Evolutionary conservation across 2,113 vertebrate genomes (phyloP).

Genomic region (human (Homo sapiens)): GRCh38 chr4:71632501-71633000

Average conservation of each 20-base stretch:
- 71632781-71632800: neutral
- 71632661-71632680: neutral
- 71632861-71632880: neutral
- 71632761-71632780: neutral
- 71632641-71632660: neutral
- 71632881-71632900: neutral
- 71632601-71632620: neutral
- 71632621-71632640: neutral
- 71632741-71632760: neutral
- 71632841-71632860: neutral
- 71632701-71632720: neutral
- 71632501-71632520: neutral
- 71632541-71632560: neutral
- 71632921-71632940: neutral
- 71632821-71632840: neutral
- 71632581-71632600: neutral
- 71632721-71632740: neutral
- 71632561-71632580: neutral
- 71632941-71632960: neutral
- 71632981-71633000: neutral
- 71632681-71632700: neutral
- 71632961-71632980: neutral
- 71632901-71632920: neutral
- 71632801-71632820: neutral
- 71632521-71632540: neutral